These are phyloP conservation scores for Himalopsyche tibetana DNA, from an alignment of 2,888 invertebrate species.

Conservation along the genomic window DNA sequence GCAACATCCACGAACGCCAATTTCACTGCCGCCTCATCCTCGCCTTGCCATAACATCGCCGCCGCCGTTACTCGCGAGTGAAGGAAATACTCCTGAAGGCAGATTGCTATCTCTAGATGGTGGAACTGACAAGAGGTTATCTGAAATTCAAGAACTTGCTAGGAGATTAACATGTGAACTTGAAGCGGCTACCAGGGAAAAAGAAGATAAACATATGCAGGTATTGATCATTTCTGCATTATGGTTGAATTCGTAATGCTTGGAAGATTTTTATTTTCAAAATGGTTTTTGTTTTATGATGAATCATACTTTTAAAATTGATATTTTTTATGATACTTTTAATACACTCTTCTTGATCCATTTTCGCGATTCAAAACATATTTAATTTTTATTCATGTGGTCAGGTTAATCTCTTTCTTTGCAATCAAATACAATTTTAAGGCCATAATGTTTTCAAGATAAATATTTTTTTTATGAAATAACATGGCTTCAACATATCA, in stretches of 20 bases:
- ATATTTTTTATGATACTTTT: no score
- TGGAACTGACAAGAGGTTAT: constrained; percentile 68
- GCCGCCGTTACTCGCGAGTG: constrained; percentile 63
- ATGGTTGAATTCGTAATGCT: background rate
- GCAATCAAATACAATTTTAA: no score
- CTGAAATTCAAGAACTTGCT: constrained; percentile 68
- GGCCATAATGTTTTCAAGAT: no score
- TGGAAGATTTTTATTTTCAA: no score
- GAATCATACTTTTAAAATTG: no score
- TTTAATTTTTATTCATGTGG: no score
- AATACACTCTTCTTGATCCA: no score
- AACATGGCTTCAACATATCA: background rate
- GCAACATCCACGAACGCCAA: constrained; percentile 64
- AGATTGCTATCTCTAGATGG: constrained; percentile 68
- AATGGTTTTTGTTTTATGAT: no score
- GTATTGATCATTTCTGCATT: constrained; percentile 70
- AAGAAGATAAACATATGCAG: constrained; percentile 86
- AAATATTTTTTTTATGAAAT: background rate
- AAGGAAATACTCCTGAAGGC: constrained; percentile 66
- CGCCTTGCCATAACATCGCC: constrained; percentile 57
- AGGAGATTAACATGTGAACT: constrained; percentile 77
- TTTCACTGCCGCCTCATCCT: constrained; percentile 64
- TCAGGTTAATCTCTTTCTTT: no score
- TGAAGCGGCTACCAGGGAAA: constrained; percentile 81
- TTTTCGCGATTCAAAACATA: no score